phyloP scores from a whole-genome alignment of 2,797 vertebrate species.

The Aplochiton taeniatus region DNA sequence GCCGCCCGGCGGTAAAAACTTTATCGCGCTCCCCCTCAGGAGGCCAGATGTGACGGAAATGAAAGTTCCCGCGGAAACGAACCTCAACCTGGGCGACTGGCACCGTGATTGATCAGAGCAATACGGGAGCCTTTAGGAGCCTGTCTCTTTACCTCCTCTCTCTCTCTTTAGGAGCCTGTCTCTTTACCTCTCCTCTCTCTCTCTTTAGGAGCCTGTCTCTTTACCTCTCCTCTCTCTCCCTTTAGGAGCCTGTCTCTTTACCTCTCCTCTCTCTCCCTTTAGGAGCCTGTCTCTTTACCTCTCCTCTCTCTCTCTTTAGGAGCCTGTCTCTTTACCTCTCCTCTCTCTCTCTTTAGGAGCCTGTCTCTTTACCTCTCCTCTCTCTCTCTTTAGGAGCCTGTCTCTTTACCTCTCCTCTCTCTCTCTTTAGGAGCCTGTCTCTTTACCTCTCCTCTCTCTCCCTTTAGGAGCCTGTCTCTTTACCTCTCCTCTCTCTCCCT shows the following conservation, averaged over 20 bases:
- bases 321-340: no score
- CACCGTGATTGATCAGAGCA: constrained; percentile 60
- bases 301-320: constrained; percentile 7
- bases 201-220: background rate
- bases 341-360: background rate
- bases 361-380: background rate
- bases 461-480: background rate
- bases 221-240: no score
- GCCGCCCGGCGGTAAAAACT: constrained; percentile 46
- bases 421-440: background rate
- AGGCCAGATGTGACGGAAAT: constrained; percentile 59
- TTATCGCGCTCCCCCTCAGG: constrained; percentile 47
- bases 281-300: background rate
- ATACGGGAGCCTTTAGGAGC: constrained; percentile 38
- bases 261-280: constrained; percentile 1
- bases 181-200: background rate
- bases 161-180: no score
- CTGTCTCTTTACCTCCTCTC: constrained; percentile 40
- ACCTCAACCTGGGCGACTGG: constrained; percentile 31
- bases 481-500: background rate
- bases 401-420: no score
- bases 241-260: background rate
- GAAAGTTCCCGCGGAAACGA: constrained; percentile 45
- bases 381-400: no score
- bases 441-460: no score